phyloP scores from a whole-genome alignment of 2,113 vertebrate species.

The Bufo bufo region DNA sequence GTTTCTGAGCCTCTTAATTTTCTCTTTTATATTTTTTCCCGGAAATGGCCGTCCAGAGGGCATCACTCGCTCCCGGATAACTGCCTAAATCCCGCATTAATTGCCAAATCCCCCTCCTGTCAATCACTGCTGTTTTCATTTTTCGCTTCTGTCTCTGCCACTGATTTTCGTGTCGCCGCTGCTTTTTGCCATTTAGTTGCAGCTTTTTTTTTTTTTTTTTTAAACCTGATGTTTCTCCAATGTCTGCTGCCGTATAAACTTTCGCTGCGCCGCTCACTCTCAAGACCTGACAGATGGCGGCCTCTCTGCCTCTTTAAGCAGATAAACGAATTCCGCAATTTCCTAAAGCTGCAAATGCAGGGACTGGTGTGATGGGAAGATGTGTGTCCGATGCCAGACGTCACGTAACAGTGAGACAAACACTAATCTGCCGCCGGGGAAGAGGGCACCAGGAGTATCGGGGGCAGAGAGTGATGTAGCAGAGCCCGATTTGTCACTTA shows the following conservation, averaged over 20 bases:
- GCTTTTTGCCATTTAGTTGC: neutral
- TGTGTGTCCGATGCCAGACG: constrained; percentile 2
- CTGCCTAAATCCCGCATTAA: constrained; percentile 9
- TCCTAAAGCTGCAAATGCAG: constrained; percentile 25
- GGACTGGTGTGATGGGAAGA: constrained; percentile 10
- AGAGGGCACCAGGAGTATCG: neutral
- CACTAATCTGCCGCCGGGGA: neutral
- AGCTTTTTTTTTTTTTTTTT: neutral
- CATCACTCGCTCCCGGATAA: neutral
- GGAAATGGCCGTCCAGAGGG: neutral
- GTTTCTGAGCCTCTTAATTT: constrained; percentile 38
- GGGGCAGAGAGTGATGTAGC: neutral
- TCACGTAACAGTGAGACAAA: constrained; percentile 18
- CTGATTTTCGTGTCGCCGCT: neutral
- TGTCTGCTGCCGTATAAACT: neutral
- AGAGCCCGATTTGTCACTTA: neutral
- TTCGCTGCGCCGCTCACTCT: neutral
- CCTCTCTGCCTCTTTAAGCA: constrained; percentile 20
- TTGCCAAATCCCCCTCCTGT: constrained; percentile 34
- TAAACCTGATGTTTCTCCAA: neutral
- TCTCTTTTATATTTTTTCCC: constrained; percentile 29
- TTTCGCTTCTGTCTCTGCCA: neutral
- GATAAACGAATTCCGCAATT: constrained; percentile 28
- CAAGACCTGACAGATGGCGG: constrained; percentile 14
- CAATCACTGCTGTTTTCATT: neutral